Conservation (phyloP, 1,140 invertebrate genomes). For the Tetramorium parvispinum region DNA sequence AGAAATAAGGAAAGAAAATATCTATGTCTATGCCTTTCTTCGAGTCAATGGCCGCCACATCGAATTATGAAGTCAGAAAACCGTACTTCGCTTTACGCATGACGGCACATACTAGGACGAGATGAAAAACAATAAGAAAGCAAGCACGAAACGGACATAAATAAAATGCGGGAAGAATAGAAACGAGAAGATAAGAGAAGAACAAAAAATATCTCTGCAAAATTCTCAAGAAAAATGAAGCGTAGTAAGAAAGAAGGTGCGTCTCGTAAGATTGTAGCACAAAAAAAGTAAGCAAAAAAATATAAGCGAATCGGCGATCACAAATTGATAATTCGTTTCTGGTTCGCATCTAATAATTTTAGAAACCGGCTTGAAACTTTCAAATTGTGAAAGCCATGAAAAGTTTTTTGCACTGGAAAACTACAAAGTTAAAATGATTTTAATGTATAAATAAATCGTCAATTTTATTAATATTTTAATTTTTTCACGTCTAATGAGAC, state of each 20-base stretch:
- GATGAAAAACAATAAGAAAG: neutral
- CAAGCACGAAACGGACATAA: neutral
- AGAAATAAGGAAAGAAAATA: neutral
- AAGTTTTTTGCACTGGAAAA: neutral
- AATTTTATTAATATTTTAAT: neutral
- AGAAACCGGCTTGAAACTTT: neutral
- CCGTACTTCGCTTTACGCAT: neutral
- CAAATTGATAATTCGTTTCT: neutral
- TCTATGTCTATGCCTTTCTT: constrained; percentile 6
- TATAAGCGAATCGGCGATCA: neutral
- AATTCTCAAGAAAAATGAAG: neutral
- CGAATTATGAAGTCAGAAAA: neutral
- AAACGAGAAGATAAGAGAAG: neutral
- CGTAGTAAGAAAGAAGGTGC: neutral
- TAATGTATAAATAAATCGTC: neutral
- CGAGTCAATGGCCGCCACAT: neutral
- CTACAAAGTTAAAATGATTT: no score
- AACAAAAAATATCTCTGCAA: neutral
- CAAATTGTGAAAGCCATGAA: neutral
- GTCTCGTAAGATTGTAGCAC: no score
- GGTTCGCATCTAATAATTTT: neutral
- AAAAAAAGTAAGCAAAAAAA: neutral
- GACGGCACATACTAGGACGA: neutral
- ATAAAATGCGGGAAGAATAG: neutral
- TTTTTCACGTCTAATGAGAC: neutral